phyloP scores from a whole-genome alignment of 2,888 invertebrate species.

The Neria commutata region DNA sequence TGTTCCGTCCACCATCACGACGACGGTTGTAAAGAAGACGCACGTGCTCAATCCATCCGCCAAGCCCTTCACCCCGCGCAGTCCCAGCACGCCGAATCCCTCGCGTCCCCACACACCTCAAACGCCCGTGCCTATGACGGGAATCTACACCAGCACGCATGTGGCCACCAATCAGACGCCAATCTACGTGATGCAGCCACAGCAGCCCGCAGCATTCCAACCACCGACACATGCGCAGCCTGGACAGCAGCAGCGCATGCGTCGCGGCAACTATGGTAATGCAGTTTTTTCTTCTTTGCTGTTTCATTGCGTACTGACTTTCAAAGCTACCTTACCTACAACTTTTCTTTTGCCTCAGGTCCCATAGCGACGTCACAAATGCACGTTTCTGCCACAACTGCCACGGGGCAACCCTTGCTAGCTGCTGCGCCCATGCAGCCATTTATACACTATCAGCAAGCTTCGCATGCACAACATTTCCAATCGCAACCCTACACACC shows the following conservation, averaged over 20 bases:
- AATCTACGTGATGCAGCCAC: constrained; percentile 57
- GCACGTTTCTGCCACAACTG: constrained; percentile 72
- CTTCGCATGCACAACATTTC: constrained; percentile 65
- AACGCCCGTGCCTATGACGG: constrained; percentile 68
- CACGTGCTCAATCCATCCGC: constrained; percentile 87
- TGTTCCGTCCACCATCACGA: constrained; percentile 22
- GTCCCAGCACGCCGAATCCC: constrained; percentile 68
- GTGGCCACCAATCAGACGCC: constrained; percentile 58
- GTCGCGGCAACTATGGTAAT: constrained; percentile 59
- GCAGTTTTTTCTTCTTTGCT: constrained; percentile 3
- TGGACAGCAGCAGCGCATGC: constrained; percentile 58
- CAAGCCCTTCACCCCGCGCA: constrained; percentile 83
- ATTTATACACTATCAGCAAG: constrained; percentile 70
- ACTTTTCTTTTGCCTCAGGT: constrained; percentile 47
- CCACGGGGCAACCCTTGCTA: constrained; percentile 82
- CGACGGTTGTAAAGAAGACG: constrained; percentile 64
- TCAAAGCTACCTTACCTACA: neutral
- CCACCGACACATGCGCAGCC: constrained; percentile 57
- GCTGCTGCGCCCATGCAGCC: constrained; percentile 80
- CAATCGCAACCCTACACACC: constrained; percentile 59
- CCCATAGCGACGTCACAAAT: constrained; percentile 71
- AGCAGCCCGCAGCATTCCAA: constrained; percentile 55
- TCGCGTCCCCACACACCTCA: constrained; percentile 84
- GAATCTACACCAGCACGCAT: constrained; percentile 52
- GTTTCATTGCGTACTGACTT: neutral